phyloP scores from a whole-genome alignment of 1,140 invertebrate species.

The Drosophila jambulina region DNA sequence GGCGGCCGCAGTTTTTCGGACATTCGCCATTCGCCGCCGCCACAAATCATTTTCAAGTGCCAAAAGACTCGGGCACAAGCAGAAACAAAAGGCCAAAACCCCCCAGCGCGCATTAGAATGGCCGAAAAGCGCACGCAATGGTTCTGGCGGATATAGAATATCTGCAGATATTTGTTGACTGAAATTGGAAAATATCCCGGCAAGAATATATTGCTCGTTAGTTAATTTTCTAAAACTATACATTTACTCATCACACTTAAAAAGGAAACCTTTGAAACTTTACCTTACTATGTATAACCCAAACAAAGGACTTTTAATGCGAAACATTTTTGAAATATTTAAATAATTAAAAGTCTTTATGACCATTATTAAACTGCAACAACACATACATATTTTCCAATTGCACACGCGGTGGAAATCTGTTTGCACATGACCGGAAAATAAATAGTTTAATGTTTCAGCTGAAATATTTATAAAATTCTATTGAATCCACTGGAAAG shows the following conservation, averaged over 20 bases:
- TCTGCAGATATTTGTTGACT: constrained; percentile 6
- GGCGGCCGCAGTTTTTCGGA: constrained; percentile 40
- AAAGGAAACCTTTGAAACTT: not conserved
- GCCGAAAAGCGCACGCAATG: constrained; percentile 47
- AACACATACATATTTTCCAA: not conserved
- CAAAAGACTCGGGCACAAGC: constrained; percentile 35
- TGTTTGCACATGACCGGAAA: constrained; percentile 1
- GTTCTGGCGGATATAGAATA: constrained; percentile 36
- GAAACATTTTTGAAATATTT: not conserved
- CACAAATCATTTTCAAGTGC: constrained; percentile 81
- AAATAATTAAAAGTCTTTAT: not conserved
- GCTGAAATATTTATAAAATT: constrained; percentile 3
- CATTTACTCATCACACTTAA: not conserved
- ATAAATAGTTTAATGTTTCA: not conserved
- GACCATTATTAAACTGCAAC: not conserved
- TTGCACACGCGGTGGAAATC: not conserved
- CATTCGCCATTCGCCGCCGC: constrained; percentile 57
- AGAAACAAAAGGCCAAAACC: constrained; percentile 40
- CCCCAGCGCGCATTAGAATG: constrained; percentile 58
- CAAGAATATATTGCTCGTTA: not conserved
- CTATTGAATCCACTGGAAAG: not conserved
- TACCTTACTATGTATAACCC: not conserved
- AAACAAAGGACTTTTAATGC: not conserved
- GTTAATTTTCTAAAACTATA: not conserved
- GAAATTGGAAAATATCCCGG: constrained; percentile 2